phyloP scores from a whole-genome alignment of 2,797 vertebrate species.

The Erpetoichthys calabaricus region DNA sequence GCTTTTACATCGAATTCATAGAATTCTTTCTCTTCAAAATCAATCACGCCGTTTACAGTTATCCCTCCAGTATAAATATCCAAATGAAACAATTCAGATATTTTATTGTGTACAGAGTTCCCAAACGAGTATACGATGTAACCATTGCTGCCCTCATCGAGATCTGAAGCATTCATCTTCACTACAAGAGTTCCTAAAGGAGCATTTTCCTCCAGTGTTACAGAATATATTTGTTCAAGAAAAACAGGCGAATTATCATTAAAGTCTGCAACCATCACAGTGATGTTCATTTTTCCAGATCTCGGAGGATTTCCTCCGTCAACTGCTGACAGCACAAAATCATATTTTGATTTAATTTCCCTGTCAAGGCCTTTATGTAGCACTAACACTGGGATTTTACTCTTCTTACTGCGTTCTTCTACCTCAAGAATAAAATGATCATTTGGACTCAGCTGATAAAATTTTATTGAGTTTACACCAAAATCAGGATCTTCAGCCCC shows the following conservation, averaged over 20 bases:
- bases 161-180: slow-evolving; percentile 28
- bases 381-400: slow-evolving; percentile 32
- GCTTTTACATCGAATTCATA: slow-evolving; percentile 33
- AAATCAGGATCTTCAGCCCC: slow-evolving; percentile 25
- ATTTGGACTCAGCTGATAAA: slow-evolving; percentile 29
- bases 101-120: slow-evolving; percentile 9
- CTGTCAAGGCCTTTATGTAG: slow-evolving; percentile 35
- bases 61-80: slow-evolving; percentile 30
- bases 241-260: slow-evolving; percentile 41
- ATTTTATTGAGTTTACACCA: slow-evolving; percentile 25
- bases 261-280: slow-evolving; percentile 29
- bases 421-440: slow-evolving; percentile 37
- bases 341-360: slow-evolving; percentile 25
- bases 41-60: slow-evolving; percentile 25
- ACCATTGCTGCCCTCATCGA: slow-evolving; percentile 26
- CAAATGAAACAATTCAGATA: slow-evolving; percentile 26
- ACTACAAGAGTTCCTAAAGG: slow-evolving; percentile 14
- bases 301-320: slow-evolving; percentile 37
- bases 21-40: slow-evolving; percentile 30
- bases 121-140: slow-evolving; percentile 30
- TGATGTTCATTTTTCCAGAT: slow-evolving; percentile 33
- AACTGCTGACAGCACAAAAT: slow-evolving; percentile 26
- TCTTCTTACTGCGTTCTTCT: slow-evolving; percentile 26
- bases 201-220: slow-evolving; percentile 27
- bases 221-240: slow-evolving; percentile 30